Conservation (phyloP, 2,113 vertebrate genomes). For the Macaca mulatta region DNA sequence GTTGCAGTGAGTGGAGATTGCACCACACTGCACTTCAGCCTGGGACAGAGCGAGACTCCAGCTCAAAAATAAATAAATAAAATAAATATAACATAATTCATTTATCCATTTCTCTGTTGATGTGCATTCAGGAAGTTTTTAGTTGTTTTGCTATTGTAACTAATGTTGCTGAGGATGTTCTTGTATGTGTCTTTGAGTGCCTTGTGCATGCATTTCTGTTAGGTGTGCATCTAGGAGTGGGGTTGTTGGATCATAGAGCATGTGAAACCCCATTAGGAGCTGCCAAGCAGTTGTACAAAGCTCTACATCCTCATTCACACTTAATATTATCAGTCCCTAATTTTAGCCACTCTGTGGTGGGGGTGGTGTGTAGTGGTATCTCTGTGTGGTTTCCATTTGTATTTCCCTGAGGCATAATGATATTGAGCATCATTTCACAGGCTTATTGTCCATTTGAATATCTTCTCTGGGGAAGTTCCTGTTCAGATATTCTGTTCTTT, state of each 20-base stretch:
- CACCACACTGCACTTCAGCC: no score
- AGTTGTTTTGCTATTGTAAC: not conserved
- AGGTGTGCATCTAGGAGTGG: not conserved
- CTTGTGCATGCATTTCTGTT: rapidly evolving
- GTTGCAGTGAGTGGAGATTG: no score
- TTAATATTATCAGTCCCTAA: not conserved
- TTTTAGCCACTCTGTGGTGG: not conserved
- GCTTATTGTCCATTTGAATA: not conserved
- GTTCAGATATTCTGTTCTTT: not conserved
- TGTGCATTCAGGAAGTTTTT: not conserved
- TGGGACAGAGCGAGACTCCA: no score
- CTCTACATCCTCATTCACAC: not conserved
- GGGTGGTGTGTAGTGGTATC: not conserved
- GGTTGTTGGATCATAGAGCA: rapidly evolving
- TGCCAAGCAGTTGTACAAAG: not conserved
- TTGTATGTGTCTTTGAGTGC: not conserved
- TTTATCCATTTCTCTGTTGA: rapidly evolving
- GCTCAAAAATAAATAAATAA: no score
- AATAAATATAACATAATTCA: rapidly evolving
- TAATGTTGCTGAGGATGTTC: no score
- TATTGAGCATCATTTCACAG: no score
- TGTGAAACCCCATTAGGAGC: not conserved
- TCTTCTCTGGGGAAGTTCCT: not conserved
- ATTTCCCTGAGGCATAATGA: not conserved
- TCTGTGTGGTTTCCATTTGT: not conserved